A percentile compares a stretch with the other conserved stretches of the same genome.
These are phyloP conservation scores for Epizoanthus rinbou DNA, from an alignment of 92 coral and sea anemone genomes.

Conservation along the genomic window DNA sequence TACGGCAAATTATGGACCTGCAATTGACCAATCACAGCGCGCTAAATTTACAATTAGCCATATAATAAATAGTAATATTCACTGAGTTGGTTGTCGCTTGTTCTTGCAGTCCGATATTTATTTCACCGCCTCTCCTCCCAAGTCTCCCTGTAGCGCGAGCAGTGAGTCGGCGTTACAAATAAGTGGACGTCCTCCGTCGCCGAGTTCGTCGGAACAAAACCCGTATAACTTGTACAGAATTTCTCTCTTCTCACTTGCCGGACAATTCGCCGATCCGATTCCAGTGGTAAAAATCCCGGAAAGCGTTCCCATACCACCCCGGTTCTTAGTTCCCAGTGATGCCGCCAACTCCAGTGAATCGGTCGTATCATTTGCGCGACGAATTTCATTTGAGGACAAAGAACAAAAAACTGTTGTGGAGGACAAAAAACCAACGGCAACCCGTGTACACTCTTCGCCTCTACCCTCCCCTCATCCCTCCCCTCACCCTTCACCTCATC, in stretches of 20 bases:
- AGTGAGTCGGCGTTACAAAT: slow-evolving; percentile 29
- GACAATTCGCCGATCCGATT: slow-evolving; percentile 76
- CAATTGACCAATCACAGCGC: no score
- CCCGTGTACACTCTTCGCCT: slow-evolving; percentile 14
- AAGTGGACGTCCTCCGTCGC: slow-evolving; percentile 50
- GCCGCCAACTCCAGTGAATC: slow-evolving; percentile 7
- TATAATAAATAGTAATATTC: background rate
- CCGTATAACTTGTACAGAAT: slow-evolving; percentile 65
- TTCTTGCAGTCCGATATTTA: slow-evolving; percentile 83
- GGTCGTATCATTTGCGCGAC: slow-evolving; percentile 11
- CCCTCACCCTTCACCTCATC: background rate
- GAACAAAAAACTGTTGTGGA: background rate
- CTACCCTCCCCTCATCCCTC: slow-evolving; percentile 11
- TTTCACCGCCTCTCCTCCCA: slow-evolving; percentile 90
- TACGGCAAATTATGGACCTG: no score
- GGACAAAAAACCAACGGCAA: background rate
- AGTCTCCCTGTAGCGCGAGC: slow-evolving; percentile 47
- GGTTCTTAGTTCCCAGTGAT: slow-evolving; percentile 27
- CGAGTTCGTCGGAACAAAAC: slow-evolving; percentile 41
- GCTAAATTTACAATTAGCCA: no score
- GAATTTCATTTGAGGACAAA: slow-evolving; percentile 32
- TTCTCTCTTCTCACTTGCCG: slow-evolving; percentile 77
- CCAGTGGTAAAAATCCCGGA: slow-evolving; percentile 64
- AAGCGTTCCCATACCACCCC: slow-evolving; percentile 44
- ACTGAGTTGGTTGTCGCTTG: background rate